These are phyloP conservation scores for Calliphora vicina DNA, from an alignment of 1,140 invertebrate genomes.

Conservation along the genomic window DNA sequence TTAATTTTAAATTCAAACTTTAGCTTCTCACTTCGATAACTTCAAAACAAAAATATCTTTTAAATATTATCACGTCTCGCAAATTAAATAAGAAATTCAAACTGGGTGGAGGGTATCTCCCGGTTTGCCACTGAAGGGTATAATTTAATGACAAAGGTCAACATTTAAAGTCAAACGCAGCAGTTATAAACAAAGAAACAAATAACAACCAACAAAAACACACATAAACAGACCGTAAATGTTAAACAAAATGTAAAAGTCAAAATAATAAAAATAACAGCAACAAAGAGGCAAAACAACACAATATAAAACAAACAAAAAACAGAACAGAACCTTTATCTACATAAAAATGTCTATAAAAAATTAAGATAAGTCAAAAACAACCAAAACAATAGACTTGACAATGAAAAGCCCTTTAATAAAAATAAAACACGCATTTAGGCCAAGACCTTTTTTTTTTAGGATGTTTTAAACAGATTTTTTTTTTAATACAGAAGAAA, in stretches of 20 bases:
- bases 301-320: neutral
- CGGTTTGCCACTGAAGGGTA: too few species aligned
- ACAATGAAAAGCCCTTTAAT: neutral
- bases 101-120: too few species aligned
- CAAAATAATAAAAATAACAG: neutral
- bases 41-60: too few species aligned
- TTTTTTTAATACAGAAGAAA: neutral
- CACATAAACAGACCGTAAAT: slow-evolving; percentile 11
- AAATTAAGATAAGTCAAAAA: slow-evolving; percentile 18
- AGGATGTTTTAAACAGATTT: neutral
- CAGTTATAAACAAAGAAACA: too few species aligned
- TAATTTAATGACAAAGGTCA: slow-evolving; percentile 8
- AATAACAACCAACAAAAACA: too few species aligned
- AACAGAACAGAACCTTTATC: slow-evolving; percentile 1
- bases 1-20: too few species aligned
- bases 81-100: too few species aligned
- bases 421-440: neutral
- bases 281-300: neutral
- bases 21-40: too few species aligned
- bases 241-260: slow-evolving; percentile 24
- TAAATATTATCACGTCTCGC: too few species aligned
- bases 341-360: slow-evolving; percentile 25
- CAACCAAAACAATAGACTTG: neutral
- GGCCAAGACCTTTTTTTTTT: neutral
- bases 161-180: neutral